Percentiles rank a stretch among this genome's conserved stretches.
Conservation (phyloP, 2,797 vertebrate genomes). For the Furcifer pardalis region DNA sequence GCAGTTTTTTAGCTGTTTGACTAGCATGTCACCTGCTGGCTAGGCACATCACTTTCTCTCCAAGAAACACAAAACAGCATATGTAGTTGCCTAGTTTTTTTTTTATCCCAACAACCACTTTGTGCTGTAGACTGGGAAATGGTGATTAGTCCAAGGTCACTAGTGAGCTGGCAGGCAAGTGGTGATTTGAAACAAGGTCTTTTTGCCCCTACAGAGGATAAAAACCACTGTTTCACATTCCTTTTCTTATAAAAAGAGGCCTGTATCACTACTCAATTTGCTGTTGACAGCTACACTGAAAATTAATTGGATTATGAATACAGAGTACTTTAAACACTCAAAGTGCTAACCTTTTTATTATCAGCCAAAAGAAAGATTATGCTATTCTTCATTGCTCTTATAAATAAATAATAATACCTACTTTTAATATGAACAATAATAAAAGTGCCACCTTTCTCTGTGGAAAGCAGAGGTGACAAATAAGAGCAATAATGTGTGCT, state of each 20-base stretch:
- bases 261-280: slow-evolving; percentile 59
- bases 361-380: slow-evolving; percentile 66
- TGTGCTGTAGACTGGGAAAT: not conserved
- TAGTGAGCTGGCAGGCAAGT: too few relatives aligned
- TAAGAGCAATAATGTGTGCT: slow-evolving; percentile 73
- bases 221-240: slow-evolving; percentile 60
- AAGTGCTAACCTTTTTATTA: slow-evolving; percentile 69
- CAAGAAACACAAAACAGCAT: not conserved
- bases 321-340: slow-evolving; percentile 58
- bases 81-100: not conserved
- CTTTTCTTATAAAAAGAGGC: slow-evolving; percentile 54
- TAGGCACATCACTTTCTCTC: not conserved
- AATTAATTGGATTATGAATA: slow-evolving; percentile 73
- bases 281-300: slow-evolving; percentile 56
- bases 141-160: not conserved
- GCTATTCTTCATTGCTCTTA: slow-evolving; percentile 68
- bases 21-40: too few relatives aligned
- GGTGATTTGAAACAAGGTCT: not conserved
- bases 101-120: not conserved
- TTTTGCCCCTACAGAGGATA: not conserved
- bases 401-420: slow-evolving; percentile 61
- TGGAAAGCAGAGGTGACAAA: slow-evolving; percentile 69
- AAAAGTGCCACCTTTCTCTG: slow-evolving; percentile 60
- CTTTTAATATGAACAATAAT: not conserved
- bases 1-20: too few relatives aligned